Evolutionary conservation across 2,797 vertebrate species (phyloP), one percentile per base, ranked within the genome.

Genomic region (Lacerta bilineata): DNA sequence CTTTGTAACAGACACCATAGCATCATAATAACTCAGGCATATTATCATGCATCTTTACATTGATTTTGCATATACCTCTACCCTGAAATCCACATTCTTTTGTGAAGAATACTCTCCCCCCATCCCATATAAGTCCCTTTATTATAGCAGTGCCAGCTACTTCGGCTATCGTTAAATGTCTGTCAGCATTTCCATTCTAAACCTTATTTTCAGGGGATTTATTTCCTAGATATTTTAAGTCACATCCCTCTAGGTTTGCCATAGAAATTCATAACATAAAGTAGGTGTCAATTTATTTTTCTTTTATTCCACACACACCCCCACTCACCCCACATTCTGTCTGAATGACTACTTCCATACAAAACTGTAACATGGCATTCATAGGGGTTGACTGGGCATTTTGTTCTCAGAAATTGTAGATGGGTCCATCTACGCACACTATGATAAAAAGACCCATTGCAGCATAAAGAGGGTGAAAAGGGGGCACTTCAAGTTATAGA

Each of bases 151-250:
- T 94, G 84, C 92, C 91, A 94, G 90, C 90, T 94, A 93, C 88
- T 94, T 92, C 87, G 91, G 88, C 81, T 95, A 85, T 94, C 76
- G 0, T 94, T 95, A 93, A 95, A 95, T 91, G 91, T 92, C 94
- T 96, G 95, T 94, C 93, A 96, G 90, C 80, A 95, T 96, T 96
- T 96, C 94, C 93, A 95, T 94, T 96, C 88, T 87, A 95, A 96
- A 95, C 84, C 84, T 96, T 95, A 94, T 95, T 95, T 97, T 94
- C 93, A 92, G 92, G 88, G 90, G 90, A 95, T 96, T 95, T 96
- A 92, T 95, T 95, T 90, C 91, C 84, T 91, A 93, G 88, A 83
- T 92, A 74, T 95, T 96, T 96, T 94, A 93, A 87, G 94, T 95
- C 88, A 93, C 76, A 7, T 90, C 95, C 86, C 9, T 90, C 91